Evolutionary conservation across 1,140 invertebrate species (phyloP).

Genomic region (Ceratitis capitata): DNA sequence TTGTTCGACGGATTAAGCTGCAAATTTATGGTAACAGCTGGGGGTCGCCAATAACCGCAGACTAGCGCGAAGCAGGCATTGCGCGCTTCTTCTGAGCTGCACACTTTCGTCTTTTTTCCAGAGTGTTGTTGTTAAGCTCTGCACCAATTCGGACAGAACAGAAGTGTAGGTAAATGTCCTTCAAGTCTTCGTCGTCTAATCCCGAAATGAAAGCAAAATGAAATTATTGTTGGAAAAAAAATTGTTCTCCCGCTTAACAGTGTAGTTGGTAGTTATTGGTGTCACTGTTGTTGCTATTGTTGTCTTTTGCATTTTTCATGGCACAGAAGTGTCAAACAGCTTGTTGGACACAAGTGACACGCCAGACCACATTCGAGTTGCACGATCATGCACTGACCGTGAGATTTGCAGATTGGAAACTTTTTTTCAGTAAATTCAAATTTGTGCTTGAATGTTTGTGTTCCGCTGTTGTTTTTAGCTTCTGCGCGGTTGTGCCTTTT

Average conservation of each 20-base stretch:
- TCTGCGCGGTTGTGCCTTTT: background rate
- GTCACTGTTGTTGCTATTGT: background rate
- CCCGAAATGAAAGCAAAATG: background rate
- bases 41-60: background rate
- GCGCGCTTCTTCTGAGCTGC: background rate
- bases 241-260: constrained; percentile 1
- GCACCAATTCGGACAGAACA: background rate
- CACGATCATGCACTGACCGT: background rate
- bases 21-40: constrained; percentile 37
- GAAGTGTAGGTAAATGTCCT: background rate
- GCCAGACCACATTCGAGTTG: background rate
- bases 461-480: background rate
- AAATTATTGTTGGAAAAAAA: background rate
- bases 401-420: background rate
- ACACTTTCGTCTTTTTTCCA: background rate
- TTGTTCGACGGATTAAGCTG: constrained; percentile 33
- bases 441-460: background rate
- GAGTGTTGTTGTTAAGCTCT: background rate
- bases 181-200: background rate
- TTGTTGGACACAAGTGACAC: constrained; percentile 4
- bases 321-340: constrained; percentile 34
- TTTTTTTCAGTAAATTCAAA: background rate
- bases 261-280: background rate
- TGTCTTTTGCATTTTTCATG: constrained; percentile 1
- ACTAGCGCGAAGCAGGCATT: background rate